phyloP scores from a whole-genome alignment of 2,888 invertebrate species.

The Rotaria socialis region DNA sequence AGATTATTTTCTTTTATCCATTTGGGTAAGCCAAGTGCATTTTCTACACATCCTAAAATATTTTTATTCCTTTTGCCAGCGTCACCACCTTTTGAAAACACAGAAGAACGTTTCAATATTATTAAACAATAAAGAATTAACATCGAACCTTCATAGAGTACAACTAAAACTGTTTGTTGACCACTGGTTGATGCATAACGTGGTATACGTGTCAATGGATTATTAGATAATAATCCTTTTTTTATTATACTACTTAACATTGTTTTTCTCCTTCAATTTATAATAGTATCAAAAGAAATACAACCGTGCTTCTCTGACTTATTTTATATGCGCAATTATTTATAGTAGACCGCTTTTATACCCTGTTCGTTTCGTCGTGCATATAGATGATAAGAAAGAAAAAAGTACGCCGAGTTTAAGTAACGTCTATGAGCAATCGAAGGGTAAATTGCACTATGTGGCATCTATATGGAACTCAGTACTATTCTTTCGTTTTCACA shows the following conservation, averaged over 20 bases:
- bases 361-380: too few relatives aligned
- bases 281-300: not conserved
- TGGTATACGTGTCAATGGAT: not conserved
- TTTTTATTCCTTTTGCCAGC: constrained; percentile 22
- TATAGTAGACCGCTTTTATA: not conserved
- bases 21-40: constrained; percentile 9
- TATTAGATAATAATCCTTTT: not conserved
- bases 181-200: not conserved
- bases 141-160: not conserved
- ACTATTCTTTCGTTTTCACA: too few relatives aligned
- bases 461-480: too few relatives aligned
- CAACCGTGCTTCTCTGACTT: not conserved
- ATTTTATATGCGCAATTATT: not conserved
- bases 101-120: not conserved
- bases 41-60: not conserved
- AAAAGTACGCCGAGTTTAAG: too few relatives aligned
- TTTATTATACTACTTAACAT: not conserved
- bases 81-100: not conserved
- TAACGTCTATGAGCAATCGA: too few relatives aligned
- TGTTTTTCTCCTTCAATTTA: not conserved
- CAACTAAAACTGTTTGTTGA: not conserved
- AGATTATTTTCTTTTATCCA: constrained; percentile 32
- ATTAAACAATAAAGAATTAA: not conserved
- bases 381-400: too few relatives aligned
- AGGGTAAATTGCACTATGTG: too few relatives aligned